These are phyloP conservation scores for Cyclopterus lumpus DNA, from an alignment of 2,797 vertebrate species.

Conservation along the genomic window DNA sequence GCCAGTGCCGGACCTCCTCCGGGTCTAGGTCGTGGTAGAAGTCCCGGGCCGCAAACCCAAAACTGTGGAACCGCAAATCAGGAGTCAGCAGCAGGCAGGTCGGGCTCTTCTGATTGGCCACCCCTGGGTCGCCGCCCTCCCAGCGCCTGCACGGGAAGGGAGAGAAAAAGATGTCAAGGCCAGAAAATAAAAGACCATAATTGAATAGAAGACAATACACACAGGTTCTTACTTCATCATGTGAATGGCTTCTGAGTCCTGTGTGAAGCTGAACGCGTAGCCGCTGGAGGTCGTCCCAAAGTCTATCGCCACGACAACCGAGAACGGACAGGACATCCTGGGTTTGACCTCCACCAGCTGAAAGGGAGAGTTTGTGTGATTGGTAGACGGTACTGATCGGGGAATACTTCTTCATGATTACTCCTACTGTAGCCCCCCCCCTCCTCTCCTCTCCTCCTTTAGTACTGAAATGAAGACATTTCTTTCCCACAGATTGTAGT, in stretches of 20 bases:
- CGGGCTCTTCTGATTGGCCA: slow-evolving; percentile 97
- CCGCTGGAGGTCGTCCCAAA: slow-evolving; percentile 97
- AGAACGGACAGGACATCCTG: slow-evolving; percentile 81
- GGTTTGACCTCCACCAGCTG: slow-evolving; percentile 87
- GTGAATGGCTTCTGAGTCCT: slow-evolving; percentile 94
- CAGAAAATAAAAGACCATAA: neutral
- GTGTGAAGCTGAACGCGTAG: slow-evolving; percentile 95
- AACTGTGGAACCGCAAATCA: slow-evolving; percentile 93
- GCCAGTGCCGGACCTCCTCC: slow-evolving; percentile 92
- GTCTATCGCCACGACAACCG: slow-evolving; percentile 95
- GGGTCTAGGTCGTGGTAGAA: slow-evolving; percentile 96
- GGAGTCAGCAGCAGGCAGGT: slow-evolving; percentile 94
- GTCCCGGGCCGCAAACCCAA: slow-evolving; percentile 93
- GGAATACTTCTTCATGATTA: neutral
- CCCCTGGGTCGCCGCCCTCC: slow-evolving; percentile 95
- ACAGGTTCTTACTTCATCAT: slow-evolving; percentile 91
- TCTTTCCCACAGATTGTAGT: slow-evolving; percentile 10
- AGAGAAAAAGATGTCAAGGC: slow-evolving; percentile 6
- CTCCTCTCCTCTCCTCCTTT: neutral
- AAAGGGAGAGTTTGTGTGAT: neutral
- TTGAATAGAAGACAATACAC: neutral
- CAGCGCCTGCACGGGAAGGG: slow-evolving; percentile 85
- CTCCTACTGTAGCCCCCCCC: neutral
- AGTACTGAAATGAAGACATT: slow-evolving; percentile 13
- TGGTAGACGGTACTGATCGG: neutral